These are phyloP conservation scores for Diadophis punctatus DNA, from an alignment of 2,113 vertebrate genomes.

Conservation along the genomic window DNA sequence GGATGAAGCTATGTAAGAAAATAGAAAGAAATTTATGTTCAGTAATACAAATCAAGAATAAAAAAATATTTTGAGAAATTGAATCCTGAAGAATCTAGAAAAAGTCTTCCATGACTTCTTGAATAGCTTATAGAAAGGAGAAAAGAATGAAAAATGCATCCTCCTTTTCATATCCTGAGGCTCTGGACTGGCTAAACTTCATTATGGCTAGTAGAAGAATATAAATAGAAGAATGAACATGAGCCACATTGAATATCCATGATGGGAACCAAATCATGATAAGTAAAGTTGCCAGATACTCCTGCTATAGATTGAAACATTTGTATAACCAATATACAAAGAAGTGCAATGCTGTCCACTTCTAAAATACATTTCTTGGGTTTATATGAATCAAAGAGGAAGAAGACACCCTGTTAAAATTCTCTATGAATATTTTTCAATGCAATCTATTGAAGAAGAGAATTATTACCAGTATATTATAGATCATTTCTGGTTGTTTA, in stretches of 20 bases:
- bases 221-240: neutral
- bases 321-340: neutral
- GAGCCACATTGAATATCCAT: neutral
- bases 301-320: neutral
- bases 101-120: neutral
- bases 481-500: slow-evolving; percentile 15
- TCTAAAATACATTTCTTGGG: neutral
- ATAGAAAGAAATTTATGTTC: neutral
- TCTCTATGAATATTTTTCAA: slow-evolving; percentile 6
- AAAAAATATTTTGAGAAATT: neutral
- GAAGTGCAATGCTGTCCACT: neutral
- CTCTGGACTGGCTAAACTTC: neutral
- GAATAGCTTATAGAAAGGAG: neutral
- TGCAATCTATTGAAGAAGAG: neutral
- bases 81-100: neutral
- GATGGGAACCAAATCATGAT: neutral
- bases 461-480: neutral
- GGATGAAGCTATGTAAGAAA: neutral
- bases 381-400: neutral
- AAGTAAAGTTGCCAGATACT: neutral
- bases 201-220: neutral
- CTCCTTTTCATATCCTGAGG: neutral
- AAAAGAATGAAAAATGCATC: neutral
- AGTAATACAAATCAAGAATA: neutral
- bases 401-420: neutral